Evolutionary conservation across 2,888 invertebrate species (phyloP).

Genomic region (Ariolimax columbianus): DNA sequence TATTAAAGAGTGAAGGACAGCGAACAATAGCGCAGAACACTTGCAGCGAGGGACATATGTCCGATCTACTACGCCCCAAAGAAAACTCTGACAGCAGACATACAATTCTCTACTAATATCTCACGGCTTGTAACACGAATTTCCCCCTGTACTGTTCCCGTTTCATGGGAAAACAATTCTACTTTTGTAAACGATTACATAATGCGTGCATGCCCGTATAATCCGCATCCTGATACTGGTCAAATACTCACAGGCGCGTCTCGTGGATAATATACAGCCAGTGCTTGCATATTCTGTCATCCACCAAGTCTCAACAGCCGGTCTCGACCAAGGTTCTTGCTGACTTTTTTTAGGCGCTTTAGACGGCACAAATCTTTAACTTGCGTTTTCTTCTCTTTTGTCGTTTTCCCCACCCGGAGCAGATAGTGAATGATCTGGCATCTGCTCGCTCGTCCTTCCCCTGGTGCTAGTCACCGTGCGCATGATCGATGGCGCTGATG

Average conservation of each 20-base stretch:
- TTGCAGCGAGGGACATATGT: too few species aligned
- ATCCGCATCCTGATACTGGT: conserved; percentile 1
- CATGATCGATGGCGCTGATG: conserved; percentile 41
- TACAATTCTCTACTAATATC: too few species aligned
- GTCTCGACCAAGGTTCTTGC: background rate
- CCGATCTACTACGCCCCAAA: too few species aligned
- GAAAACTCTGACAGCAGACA: too few species aligned
- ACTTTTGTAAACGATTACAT: conserved; percentile 16
- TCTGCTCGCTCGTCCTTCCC: conserved; percentile 11
- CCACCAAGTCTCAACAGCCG: background rate
- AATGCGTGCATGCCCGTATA: conserved; percentile 16
- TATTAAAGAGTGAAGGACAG: too few species aligned
- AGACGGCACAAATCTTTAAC: background rate
- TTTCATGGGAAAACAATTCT: conserved; percentile 6
- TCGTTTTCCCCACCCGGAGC: background rate
- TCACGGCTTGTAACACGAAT: too few species aligned
- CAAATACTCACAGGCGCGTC: conserved; percentile 14
- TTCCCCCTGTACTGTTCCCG: background rate
- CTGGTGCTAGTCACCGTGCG: conserved; percentile 6
- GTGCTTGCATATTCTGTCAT: conserved; percentile 2
- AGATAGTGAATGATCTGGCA: conserved; percentile 29
- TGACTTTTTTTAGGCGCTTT: background rate
- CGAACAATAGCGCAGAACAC: too few species aligned
- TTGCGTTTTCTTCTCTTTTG: background rate
- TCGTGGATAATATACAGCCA: conserved; percentile 14